These are phyloP conservation scores for Eumaeus atala DNA, from an alignment of 1,140 invertebrate species.

Conservation along the genomic window DNA sequence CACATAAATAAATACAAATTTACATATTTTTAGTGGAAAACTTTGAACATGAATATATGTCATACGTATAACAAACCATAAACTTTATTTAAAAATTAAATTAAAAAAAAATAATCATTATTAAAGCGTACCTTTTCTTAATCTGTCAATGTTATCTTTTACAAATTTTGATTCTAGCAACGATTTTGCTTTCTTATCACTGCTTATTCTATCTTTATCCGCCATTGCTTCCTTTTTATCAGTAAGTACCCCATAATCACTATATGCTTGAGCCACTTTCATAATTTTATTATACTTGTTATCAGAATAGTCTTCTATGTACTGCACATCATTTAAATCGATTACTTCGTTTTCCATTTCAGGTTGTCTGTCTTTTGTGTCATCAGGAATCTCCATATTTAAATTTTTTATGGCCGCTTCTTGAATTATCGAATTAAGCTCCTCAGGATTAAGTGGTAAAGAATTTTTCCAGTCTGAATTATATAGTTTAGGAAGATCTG, in stretches of 20 bases:
- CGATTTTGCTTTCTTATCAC: no score
- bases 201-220: slow-evolving; percentile 7
- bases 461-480: slow-evolving; percentile 56
- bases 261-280: slow-evolving; percentile 55
- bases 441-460: slow-evolving; percentile 50
- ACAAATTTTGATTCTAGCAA: no score
- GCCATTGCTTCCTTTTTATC: slow-evolving; percentile 32
- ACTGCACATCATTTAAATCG: slow-evolving; percentile 42
- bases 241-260: slow-evolving; percentile 57
- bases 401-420: slow-evolving; percentile 34
- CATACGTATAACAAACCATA: no score
- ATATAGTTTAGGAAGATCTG: slow-evolving; percentile 15
- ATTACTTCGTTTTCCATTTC: slow-evolving; percentile 25
- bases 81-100: no score
- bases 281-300: slow-evolving; percentile 44
- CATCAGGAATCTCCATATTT: slow-evolving; percentile 26
- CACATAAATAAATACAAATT: no score
- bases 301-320: slow-evolving; percentile 48
- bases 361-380: slow-evolving; percentile 23
- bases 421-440: slow-evolving; percentile 46
- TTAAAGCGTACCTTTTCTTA: no score
- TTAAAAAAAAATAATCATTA: no score
- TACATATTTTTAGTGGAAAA: no score
- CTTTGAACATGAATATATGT: no score
- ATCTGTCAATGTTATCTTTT: no score